These are phyloP conservation scores for Hydrolagus colliei DNA, from an alignment of 2,797 vertebrate genomes.

Conservation along the genomic window DNA sequence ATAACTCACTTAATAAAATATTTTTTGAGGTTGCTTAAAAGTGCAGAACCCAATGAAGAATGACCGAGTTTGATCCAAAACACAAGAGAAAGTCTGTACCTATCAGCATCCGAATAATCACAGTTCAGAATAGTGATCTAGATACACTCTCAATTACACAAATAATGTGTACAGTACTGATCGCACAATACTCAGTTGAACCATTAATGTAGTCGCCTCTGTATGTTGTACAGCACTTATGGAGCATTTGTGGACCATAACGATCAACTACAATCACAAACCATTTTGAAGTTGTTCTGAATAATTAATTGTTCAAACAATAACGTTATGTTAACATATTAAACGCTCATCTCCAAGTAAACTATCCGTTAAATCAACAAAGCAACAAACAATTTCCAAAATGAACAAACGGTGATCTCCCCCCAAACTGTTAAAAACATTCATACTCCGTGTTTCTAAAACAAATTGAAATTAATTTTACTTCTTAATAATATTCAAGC, in stretches of 20 bases:
- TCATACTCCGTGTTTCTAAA: background rate
- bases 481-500: conserved; percentile 6
- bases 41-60: background rate
- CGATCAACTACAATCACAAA: background rate
- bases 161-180: background rate
- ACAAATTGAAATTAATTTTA: background rate
- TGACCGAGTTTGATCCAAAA: background rate
- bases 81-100: too few relatives aligned
- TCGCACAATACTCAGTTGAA: background rate
- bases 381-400: background rate
- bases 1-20: conserved; percentile 7
- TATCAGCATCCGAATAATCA: background rate
- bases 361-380: background rate
- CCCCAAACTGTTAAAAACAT: background rate
- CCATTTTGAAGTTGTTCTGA: conserved; percentile 8
- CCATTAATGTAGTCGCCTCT: background rate
- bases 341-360: background rate
- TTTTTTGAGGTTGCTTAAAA: background rate
- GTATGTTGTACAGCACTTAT: background rate
- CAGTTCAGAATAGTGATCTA: background rate
- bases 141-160: background rate
- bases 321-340: background rate
- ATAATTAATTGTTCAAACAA: background rate
- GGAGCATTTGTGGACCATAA: background rate
- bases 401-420: background rate